Evolutionary conservation across 2,113 vertebrate genomes (phyloP), one percentile per base, ranked within the genome.

Genomic region (Orthonyx spaldingii): DNA sequence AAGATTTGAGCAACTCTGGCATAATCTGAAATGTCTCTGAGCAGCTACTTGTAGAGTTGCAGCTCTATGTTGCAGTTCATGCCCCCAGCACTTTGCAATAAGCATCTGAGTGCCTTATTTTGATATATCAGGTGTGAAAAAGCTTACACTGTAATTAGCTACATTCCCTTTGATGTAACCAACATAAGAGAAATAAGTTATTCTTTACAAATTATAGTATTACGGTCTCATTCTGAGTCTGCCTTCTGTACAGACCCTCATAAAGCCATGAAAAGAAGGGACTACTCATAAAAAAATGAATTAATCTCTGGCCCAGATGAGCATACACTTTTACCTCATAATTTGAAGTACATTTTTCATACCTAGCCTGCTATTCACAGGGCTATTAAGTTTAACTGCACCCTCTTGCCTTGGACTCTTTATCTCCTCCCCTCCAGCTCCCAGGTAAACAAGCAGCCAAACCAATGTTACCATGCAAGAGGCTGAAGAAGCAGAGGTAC

Each of bases 21-120:
- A 52, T 16, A 39, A 21, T 28, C 59, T 4, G 12, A 84, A 39
- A 42, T 6, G 4, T 9, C 46, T 74, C n/a, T 28, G 19, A 74
- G 39, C 28, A 52, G 57, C 22, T 47, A 14, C 44, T 6, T 9
- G 13, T 13, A 33, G 12, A 72, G 10, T 13, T 57, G 4, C 10
- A 26, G 17, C 26, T 56, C 22, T 3, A 0, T 0, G 0, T 8
- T 44, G 23, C 33, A 52, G 21, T 11, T n/a, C 35, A 11, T 16
- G 49, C 16, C 47, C 33, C 19, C 1, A 1, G 24, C 19, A 41
- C 47, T n/a, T n/a, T 24, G 7, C 11, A 68, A 41, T 16, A 47
- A 46, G 11, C 19, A 57, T 44, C 49, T 4, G 14, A 69, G 10
- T 11, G 30, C 16, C 21, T 65, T 61, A 46, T 90, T 82, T 26